These are phyloP conservation scores for Cotesia chilonis DNA, from an alignment of 1,140 invertebrate genomes.

Conservation along the genomic window DNA sequence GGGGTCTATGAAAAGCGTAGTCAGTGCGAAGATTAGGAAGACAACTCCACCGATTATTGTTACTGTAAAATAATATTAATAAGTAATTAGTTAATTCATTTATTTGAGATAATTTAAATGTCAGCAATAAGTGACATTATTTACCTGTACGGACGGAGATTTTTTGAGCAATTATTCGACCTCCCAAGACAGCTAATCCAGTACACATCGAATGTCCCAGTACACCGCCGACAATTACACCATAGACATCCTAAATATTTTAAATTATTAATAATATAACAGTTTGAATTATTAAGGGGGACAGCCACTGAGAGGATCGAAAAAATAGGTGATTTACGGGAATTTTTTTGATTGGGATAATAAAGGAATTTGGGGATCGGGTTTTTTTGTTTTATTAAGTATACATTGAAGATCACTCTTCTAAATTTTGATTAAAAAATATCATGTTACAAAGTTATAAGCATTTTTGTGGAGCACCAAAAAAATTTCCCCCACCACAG, in stretches of 20 bases:
- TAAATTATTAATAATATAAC: constrained; percentile 5
- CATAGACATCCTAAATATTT: constrained; percentile 79
- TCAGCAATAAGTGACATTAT: constrained; percentile 25
- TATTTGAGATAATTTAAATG: neutral
- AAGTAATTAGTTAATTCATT: constrained; percentile 19
- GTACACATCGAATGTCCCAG: constrained; percentile 95
- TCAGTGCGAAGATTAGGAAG: constrained; percentile 91
- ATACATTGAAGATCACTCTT: too few relatives aligned
- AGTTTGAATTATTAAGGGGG: too few relatives aligned
- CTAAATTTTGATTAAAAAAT: too few relatives aligned
- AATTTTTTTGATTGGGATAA: too few relatives aligned
- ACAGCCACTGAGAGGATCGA: too few relatives aligned
- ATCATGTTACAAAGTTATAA: too few relatives aligned
- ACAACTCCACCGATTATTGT: constrained; percentile 93
- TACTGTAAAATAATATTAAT: constrained; percentile 73
- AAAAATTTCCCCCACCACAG: too few relatives aligned
- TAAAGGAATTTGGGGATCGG: too few relatives aligned
- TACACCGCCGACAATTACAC: constrained; percentile 92
- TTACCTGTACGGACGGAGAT: constrained; percentile 92
- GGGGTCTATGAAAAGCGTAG: constrained; percentile 82
- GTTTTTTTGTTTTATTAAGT: too few relatives aligned
- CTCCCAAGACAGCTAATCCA: constrained; percentile 94
- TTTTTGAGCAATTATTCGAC: constrained; percentile 92
- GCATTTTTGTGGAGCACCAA: too few relatives aligned
- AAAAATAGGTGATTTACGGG: too few relatives aligned